Evolutionary conservation across 2,888 invertebrate species (phyloP).

Genomic region (Dryomyza anilis): DNA sequence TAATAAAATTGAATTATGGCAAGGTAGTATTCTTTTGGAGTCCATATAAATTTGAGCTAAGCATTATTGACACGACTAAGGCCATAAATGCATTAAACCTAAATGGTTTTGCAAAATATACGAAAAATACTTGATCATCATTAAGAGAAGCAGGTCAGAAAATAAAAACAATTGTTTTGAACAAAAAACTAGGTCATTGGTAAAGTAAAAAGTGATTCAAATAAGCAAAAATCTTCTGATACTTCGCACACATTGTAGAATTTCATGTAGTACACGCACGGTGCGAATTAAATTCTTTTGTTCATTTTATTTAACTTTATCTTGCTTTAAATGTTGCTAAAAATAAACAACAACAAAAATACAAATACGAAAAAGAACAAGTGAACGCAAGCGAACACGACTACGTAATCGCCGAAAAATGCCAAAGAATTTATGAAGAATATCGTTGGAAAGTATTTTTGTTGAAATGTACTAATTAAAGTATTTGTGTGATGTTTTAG

Average conservation of each 20-base stretch:
- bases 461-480: no score
- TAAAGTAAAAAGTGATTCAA: background rate
- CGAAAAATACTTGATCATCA: no score
- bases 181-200: constrained; percentile 14
- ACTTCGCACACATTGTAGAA: background rate
- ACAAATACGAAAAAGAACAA: constrained; percentile 2
- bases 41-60: no score
- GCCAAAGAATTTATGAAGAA: no score
- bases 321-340: constrained; percentile 3
- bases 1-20: no score
- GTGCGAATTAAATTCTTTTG: background rate
- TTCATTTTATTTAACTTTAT: background rate
- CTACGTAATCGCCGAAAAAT: constrained; percentile 52
- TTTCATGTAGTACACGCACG: background rate
- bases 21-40: no score
- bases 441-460: no score
- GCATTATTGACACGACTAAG: no score
- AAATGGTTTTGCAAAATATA: no score
- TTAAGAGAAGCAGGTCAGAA: background rate
- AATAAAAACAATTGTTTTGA: background rate
- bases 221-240: background rate
- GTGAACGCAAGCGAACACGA: constrained; percentile 14
- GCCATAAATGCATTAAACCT: no score
- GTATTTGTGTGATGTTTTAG: no score
- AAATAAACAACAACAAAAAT: constrained; percentile 1